phyloP scores from a whole-genome alignment of 1,140 invertebrate genomes.

The Antheraea pernyi region DNA sequence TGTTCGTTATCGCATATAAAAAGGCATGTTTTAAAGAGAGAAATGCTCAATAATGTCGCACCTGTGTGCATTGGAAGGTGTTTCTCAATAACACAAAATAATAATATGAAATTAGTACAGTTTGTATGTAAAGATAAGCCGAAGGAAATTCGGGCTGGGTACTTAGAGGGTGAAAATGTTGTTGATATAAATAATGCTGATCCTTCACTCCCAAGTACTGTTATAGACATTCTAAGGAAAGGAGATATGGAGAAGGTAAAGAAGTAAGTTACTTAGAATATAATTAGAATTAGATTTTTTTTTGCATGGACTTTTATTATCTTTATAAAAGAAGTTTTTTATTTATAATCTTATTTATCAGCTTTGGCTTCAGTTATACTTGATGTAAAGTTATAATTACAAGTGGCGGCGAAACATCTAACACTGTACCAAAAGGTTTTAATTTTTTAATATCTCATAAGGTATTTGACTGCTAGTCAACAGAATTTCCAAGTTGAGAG shows the following conservation, averaged over 20 bases:
- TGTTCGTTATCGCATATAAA: conserved; percentile 7
- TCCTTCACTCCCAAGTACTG: conserved; percentile 41
- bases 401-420: too few relatives aligned
- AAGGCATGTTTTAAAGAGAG: conserved; percentile 4
- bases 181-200: conserved; percentile 66
- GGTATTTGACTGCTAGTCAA: too few relatives aligned
- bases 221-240: conserved; percentile 58
- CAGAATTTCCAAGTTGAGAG: too few relatives aligned
- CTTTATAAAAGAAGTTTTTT: too few relatives aligned
- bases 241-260: conserved; percentile 54
- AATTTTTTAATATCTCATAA: too few relatives aligned
- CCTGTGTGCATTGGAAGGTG: conserved; percentile 26
- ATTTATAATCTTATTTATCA: too few relatives aligned
- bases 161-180: conserved; percentile 56
- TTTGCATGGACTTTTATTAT: too few relatives aligned
- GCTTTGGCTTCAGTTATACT: too few relatives aligned
- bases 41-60: neutral
- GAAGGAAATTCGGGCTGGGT: conserved; percentile 50
- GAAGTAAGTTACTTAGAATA: conserved; percentile 40
- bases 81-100: conserved; percentile 47
- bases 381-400: too few relatives aligned
- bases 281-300: too few relatives aligned
- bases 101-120: conserved; percentile 73
- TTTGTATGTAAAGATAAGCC: conserved; percentile 56
- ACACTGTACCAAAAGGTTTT: too few relatives aligned